Evolutionary conservation across 2,797 vertebrate species (phyloP).

Genomic region (Sebastes vulpes): DNA sequence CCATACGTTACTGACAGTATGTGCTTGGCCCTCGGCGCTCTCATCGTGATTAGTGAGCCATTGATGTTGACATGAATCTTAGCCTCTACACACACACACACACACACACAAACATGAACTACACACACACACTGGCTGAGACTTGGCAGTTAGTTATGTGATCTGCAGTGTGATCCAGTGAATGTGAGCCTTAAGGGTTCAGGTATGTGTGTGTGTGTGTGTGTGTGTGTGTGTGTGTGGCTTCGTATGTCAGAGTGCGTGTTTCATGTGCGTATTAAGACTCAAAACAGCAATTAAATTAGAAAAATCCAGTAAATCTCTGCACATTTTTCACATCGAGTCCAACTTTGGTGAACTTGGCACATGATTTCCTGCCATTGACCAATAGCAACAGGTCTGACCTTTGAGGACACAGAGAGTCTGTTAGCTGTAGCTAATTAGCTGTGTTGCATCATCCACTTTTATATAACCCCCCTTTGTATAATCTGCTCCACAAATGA

Average conservation of each 20-base stretch:
- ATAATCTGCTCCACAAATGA: neutral
- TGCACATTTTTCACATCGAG: neutral
- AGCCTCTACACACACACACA: constrained; percentile 2
- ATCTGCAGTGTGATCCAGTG: constrained; percentile 44
- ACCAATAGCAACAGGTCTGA: neutral
- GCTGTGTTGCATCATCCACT: neutral
- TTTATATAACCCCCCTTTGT: neutral
- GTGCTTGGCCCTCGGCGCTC: constrained; percentile 36
- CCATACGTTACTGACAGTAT: constrained; percentile 44
- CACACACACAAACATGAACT: neutral
- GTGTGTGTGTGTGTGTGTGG: too few relatives aligned
- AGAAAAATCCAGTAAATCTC: neutral
- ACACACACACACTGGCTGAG: constrained; percentile 6
- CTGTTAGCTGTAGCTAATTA: neutral
- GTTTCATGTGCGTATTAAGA: neutral
- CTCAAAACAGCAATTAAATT: neutral
- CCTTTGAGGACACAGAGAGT: neutral
- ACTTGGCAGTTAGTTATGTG: constrained; percentile 49
- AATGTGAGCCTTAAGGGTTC: constrained; percentile 19
- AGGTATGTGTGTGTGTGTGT: neutral
- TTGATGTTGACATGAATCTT: constrained; percentile 76
- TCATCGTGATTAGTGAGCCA: constrained; percentile 66
- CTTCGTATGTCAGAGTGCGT: neutral
- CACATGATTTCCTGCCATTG: neutral
- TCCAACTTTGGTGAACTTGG: neutral